Percentiles rank a stretch among this genome's conserved stretches.
Evolutionary conservation across 2,888 invertebrate species (phyloP).

Genomic region (Anaspis maculata): DNA sequence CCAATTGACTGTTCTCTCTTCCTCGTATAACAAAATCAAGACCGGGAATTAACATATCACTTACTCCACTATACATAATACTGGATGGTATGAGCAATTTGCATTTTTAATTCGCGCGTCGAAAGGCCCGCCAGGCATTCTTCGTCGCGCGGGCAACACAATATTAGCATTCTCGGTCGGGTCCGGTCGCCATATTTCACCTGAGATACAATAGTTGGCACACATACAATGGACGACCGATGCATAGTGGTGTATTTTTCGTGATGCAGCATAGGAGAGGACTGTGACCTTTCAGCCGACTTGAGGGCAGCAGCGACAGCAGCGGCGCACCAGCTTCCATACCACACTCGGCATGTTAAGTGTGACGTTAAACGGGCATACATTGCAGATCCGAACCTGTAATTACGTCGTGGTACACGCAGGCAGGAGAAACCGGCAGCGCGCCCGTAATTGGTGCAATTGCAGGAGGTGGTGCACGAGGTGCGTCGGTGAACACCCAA

Average conservation of each 20-base stretch:
- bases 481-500: too few relatives aligned
- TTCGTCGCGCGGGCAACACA: conserved; percentile 16
- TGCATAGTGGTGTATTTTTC: conserved; percentile 23
- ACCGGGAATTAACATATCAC: conserved; percentile 28
- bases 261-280: conserved; percentile 11
- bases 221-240: conserved; percentile 24
- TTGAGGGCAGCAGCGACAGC: conserved; percentile 18
- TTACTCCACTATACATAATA: too few relatives aligned
- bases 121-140: conserved; percentile 17
- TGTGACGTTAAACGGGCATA: conserved; percentile 26
- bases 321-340: conserved; percentile 12
- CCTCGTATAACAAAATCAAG: too few relatives aligned
- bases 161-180: conserved; percentile 27
- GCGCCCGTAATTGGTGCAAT: conserved; percentile 10
- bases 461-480: too few relatives aligned
- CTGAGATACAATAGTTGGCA: conserved; percentile 26
- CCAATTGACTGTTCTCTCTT: too few relatives aligned
- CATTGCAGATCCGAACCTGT: conserved; percentile 23
- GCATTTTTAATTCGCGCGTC: conserved; percentile 21
- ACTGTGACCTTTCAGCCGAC: conserved; percentile 24
- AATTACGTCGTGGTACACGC: conserved; percentile 22
- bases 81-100: conserved; percentile 19
- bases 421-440: too few relatives aligned
- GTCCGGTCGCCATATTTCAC: conserved; percentile 25
- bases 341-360: conserved; percentile 28